Percentiles rank a stretch among this genome's conserved stretches.
These are phyloP conservation scores for Synergus laeviventris DNA, from an alignment of 2,888 invertebrate genomes.

Conservation along the genomic window DNA sequence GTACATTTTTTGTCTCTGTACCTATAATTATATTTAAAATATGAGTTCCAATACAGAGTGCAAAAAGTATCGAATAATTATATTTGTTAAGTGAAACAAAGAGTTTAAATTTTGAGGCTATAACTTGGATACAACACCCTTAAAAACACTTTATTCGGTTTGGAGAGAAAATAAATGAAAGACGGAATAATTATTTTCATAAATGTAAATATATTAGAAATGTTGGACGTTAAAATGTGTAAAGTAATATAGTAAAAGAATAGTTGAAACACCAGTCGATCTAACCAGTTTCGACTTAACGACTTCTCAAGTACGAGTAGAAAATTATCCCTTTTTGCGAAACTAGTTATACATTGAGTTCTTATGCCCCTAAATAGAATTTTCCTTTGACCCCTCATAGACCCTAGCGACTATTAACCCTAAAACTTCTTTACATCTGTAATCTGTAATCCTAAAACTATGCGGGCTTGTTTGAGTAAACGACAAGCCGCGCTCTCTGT, in stretches of 20 bases:
- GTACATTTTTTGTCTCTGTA: too few relatives aligned
- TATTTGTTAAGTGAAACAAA: too few relatives aligned
- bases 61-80: too few relatives aligned
- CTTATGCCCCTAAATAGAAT: constrained; percentile 35
- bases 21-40: too few relatives aligned
- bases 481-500: constrained; percentile 42
- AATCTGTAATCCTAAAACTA: constrained; percentile 24
- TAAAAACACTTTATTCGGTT: not conserved
- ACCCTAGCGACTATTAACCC: constrained; percentile 38
- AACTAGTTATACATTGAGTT: constrained; percentile 28
- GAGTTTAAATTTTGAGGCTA: too few relatives aligned
- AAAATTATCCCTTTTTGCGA: constrained; percentile 21
- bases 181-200: not conserved
- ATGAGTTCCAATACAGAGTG: too few relatives aligned
- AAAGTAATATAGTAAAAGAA: not conserved
- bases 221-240: not conserved
- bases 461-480: constrained; percentile 37
- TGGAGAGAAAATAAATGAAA: not conserved
- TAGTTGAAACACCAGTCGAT: constrained; percentile 41
- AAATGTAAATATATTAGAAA: not conserved
- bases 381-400: constrained; percentile 20
- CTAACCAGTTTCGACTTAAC: constrained; percentile 31
- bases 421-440: constrained; percentile 3
- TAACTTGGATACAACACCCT: too few relatives aligned
- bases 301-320: constrained; percentile 32